Base-by-base conservation (phyloP, 2,888 invertebrate species). In the Callyntrura sp. region DNA sequence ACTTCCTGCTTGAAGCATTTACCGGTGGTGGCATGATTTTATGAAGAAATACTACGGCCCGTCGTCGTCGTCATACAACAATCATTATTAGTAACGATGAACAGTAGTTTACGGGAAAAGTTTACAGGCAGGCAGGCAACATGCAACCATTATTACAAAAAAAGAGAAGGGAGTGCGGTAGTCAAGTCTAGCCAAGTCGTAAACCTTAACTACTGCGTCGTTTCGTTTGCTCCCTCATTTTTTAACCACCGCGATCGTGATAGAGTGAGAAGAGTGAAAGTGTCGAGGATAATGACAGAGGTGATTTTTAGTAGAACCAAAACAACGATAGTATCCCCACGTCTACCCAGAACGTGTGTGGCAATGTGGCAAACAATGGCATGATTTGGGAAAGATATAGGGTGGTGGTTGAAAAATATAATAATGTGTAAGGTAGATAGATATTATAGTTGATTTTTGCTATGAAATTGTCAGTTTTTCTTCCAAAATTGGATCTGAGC, bases 281-380 rank as follows among this genome's bases (percentile, higher is more conserved):
- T 87, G 87, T 79, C 51, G 70, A 55, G 79, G 87, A 81, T 87
- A 87, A 87, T 87, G 70, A 87, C 68, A 73, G 70, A 45, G 70
- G 68, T 87, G 81, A 81, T 87, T 70, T 81, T 86, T 76, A 55
- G 4, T 85, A 35, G 60, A 79, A 45, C 57, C 23, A 73, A 85
- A 85, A 60, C n/a, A 78, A 55, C 78, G 5, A 11, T 23, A 25
- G 51, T n/a, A 76, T 51, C 76, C n/a, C 25, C 51, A 12, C n/a
- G 28, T 76, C 25, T 48, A 51, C 23, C 23, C 76, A 51, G 12
- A 68, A 23, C 20, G 70, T 84, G 83, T 84, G 83, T 65, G 65
- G 70, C 83, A 70, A 55, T 60, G 78, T 51, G 20, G 20, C 60
- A 60, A 60, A n/a, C 51, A 51, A 70, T 78, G 28, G 55, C 35